Base-by-base conservation (phyloP, 2,797 vertebrate genomes). In the Nothura maculosa region DNA sequence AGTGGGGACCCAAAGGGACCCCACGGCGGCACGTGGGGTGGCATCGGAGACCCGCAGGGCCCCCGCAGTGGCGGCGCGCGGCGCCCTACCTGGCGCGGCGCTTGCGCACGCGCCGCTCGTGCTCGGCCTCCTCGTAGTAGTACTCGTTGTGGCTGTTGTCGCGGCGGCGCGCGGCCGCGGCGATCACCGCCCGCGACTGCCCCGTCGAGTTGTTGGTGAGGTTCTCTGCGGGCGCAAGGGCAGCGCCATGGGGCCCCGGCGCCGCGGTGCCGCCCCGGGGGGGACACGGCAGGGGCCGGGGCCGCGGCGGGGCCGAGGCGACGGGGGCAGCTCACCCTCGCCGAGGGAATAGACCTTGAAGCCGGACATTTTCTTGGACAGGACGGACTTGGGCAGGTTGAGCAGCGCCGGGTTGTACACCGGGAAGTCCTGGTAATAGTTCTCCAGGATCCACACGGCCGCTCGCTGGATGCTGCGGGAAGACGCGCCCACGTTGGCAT, bases 291-390 rank as follows among this genome's bases (percentile, higher is more conserved):
- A 40, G 40, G 40, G 40, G 9, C 10, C 38, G 38, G 38, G 38
- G 38, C 10, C 38, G 38, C 43, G 18, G 42, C 12, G 42, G 42
- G 42, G 40, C 40, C 12, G 40, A 14, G 12, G 40, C 12, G 40
- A 40, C 40, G 40, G 40, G 40, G 9, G 6, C 45, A 20, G 93
- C 98, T 98, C 97, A 99, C 99, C 99, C 98, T 99, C 99, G 84
- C 98, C 99, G 19, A 99, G 98, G 68, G 98, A 99, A 97, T 99
- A 99, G 88, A 99, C 98, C 92, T 99, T 99, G 95, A 99, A 99
- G 43, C 99, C 99, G 13, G 99, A 99, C 97, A 98, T 98, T 97
- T 99, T 99, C 97, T 99, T 99, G 93, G 98, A 98, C 52, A 99
- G 98, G 97, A 99, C 99, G 82, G 99, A 99, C 96, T 99, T 99